Base-by-base conservation (phyloP, 2,888 invertebrate genomes). In the Sphinx pinastri region DNA sequence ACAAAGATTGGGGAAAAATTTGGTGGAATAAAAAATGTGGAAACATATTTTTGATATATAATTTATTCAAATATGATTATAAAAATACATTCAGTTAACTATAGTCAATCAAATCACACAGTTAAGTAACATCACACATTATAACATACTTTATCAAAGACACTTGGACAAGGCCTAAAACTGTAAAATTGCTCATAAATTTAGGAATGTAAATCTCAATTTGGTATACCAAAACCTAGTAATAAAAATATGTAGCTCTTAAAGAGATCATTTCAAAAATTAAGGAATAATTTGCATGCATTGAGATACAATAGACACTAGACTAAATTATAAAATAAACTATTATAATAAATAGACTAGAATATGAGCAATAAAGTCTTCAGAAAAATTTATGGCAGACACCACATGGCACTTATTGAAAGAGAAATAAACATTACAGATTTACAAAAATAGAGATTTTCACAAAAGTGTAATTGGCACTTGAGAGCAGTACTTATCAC, bases 351-450 rank as follows among this genome's bases (percentile, higher is more conserved):
- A 89, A 88, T 90, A 93, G 93, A 94, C 93, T 94, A 94, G 93
- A 93, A 90, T 85, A 91, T 94, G 93, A 94, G 93, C 93, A 93
- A 92, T 88, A 88, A 86, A 89, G 88, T 89, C 88, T 90, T 87
- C 81, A 83, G 83, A 84, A 63, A 79, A 75, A 81, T 84, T 84
- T 88, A 92, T 92, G 92, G 91, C 91, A 88, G 83, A 76, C 86
- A 82, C 76, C 78, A 79, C 77, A 92, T 92, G 91, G 92, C 92
- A 92, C 92, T 83, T 83, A 81, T 79, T 74, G 69, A 77, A 70
- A 49, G 67, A 69, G 66, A 57, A 57, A 70, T 58, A 52, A 49
- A 45, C 51, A 68, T 51, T 70, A 58, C 51, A 45, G 51, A 67
- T 31, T 76, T 76, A 78, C 74, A 78, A 78, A 76, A 77, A 79